Evolutionary conservation across 2,113 vertebrate genomes (phyloP).

Genomic region (Hyperopisus bebe): DNA sequence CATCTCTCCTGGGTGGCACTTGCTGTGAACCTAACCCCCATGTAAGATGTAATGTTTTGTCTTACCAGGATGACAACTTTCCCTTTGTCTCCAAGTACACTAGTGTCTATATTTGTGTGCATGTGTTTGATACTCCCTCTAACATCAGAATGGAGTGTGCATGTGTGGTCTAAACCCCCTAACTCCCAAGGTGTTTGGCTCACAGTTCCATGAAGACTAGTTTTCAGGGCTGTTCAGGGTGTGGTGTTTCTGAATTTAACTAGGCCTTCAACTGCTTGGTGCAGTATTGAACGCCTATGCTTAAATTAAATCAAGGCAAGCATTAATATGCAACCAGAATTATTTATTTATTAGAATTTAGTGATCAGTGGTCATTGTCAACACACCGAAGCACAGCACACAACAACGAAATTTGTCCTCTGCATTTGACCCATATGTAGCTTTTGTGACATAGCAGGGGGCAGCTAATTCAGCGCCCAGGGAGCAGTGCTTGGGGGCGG

Average conservation of each 20-base stretch:
- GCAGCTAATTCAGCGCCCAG: no score
- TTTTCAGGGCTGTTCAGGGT: neutral
- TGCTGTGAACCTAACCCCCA: conserved; percentile 23
- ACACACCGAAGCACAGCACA: no score
- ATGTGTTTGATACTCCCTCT: neutral
- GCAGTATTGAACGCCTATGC: neutral
- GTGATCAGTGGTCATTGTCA: no score
- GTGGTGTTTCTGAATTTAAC: neutral
- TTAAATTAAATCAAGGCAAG: neutral
- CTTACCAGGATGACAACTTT: conserved; percentile 23
- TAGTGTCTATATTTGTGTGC: neutral
- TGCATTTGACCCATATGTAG: no score
- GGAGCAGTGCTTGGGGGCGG: no score
- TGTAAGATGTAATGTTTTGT: neutral
- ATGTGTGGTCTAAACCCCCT: neutral
- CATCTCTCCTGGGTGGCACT: conserved; percentile 8
- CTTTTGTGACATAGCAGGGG: no score
- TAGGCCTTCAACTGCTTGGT: neutral
- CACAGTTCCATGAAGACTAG: neutral
- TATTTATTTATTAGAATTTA: no score
- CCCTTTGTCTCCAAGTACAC: neutral
- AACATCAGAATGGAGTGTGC: neutral
- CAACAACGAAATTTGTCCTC: no score
- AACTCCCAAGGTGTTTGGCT: neutral
- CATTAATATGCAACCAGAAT: no score